Percentiles rank a stretch among this genome's conserved stretches.
Conservation (phyloP, 2,113 vertebrate species). For the Picathartes gymnocephalus region DNA sequence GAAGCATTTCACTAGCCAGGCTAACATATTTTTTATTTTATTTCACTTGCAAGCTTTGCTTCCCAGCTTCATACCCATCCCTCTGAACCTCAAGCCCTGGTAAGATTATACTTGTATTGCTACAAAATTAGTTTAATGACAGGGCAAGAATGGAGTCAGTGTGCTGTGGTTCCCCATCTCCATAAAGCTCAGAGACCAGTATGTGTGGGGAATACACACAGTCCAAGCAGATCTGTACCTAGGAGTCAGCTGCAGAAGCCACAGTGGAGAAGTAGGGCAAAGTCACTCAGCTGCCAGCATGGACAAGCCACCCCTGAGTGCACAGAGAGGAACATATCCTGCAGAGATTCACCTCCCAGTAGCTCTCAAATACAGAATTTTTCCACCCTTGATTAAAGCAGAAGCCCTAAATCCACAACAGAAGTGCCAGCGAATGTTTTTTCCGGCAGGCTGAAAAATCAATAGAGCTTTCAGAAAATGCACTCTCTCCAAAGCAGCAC, state of each 20-base stretch:
- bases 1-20: neutral
- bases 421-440: neutral
- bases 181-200: neutral
- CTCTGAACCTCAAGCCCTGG: neutral
- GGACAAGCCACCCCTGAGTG: neutral
- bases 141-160: neutral
- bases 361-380: neutral
- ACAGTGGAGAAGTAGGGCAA: neutral
- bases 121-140: neutral
- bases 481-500: neutral
- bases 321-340: neutral
- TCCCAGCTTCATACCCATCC: neutral
- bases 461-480: neutral
- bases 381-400: neutral
- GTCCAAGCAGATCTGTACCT: neutral
- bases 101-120: neutral
- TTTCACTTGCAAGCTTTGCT: neutral
- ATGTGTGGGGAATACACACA: neutral
- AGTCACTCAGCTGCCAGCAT: neutral
- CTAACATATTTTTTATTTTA: neutral
- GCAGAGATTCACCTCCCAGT: neutral
- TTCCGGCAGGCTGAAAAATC: neutral
- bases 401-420: neutral
- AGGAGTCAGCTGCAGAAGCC: neutral
- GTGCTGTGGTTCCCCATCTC: neutral